A percentile compares a stretch with the other conserved stretches of the same genome.
Evolutionary conservation across 2,113 vertebrate genomes (phyloP).

Genomic region (Rhabdornis inornatus): DNA sequence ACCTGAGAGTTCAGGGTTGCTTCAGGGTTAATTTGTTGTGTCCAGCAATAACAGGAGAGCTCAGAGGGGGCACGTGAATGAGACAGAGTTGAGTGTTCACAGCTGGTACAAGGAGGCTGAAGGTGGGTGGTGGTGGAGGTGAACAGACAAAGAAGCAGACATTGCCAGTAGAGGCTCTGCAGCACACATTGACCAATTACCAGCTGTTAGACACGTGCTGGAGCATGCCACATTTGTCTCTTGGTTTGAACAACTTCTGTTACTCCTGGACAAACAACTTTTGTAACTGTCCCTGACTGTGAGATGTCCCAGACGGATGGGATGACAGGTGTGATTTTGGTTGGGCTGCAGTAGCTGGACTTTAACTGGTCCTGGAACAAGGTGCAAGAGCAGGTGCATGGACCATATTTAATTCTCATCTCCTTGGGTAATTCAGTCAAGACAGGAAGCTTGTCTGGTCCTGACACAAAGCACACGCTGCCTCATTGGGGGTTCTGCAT

Average conservation of each 20-base stretch:
- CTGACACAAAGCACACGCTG: accelerated
- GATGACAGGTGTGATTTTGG: neutral
- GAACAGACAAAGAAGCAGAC: neutral
- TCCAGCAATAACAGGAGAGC: neutral
- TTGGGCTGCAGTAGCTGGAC: neutral
- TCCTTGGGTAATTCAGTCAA: neutral
- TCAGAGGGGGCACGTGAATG: neutral
- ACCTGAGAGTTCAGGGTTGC: neutral
- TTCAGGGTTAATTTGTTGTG: neutral
- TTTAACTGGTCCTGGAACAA: neutral
- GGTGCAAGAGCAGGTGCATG: neutral
- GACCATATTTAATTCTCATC: neutral
- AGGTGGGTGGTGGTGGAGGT: neutral
- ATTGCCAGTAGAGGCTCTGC: neutral
- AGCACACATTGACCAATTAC: accelerated
- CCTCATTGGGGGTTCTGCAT: accelerated
- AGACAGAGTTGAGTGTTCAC: neutral
- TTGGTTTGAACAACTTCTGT: neutral
- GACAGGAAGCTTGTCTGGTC: neutral
- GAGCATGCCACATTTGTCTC: neutral
- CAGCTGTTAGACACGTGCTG: neutral
- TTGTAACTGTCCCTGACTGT: neutral
- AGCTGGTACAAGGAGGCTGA: neutral
- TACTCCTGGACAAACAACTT: neutral
- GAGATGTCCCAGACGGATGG: neutral